Evolutionary conservation across 1,140 invertebrate species (phyloP), one percentile per base, ranked within the genome.

Genomic region (Portunus trituberculatus): DNA sequence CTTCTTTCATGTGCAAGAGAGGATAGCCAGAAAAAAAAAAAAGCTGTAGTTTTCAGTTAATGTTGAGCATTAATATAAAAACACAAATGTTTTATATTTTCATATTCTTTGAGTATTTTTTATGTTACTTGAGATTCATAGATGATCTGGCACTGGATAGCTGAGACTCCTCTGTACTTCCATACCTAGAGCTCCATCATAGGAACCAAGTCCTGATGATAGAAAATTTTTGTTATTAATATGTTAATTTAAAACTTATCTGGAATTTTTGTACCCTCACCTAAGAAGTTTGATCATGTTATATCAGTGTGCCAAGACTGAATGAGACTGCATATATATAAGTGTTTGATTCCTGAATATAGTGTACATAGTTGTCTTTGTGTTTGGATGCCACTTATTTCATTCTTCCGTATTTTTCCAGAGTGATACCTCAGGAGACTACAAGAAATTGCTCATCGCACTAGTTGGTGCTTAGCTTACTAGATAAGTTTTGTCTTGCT

Each of bases 401-500:
- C 29, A 87, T 59, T 25, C 59, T n/a, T 88, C 52, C 83, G 46
- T 20, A 76, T 91, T 97, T 97, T 98, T 98, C 95, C 98, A 99
- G 98, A 98, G 98, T n/a, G 97, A 97, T 88, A 97, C 97, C 10
- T 97, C 97, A 93, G 97, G 97, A 7, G 97, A 97, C 95, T 97
- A 97, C 96, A 97, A 97, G 96, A 96, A 96, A 93, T 95, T 97
- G 0, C 96, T 97, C 10, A 92, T 97, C 32, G 96, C 87, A 16
- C 93, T 96, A 46, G 89, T 95, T 94, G 95, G 52, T 82, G 92
- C 32, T 48, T 95, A 93, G 45, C 14, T n/a, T 12, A 8, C 83
- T 48, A 91, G 87, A 48, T 48, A 45, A 90, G 39, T 48, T 45
- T 31, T 39, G 20, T 46, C 20, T 90, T n/a, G 8, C 48, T 20